phyloP scores from a whole-genome alignment of 2,797 vertebrate genomes.

The Neosalanx taihuensis region DNA sequence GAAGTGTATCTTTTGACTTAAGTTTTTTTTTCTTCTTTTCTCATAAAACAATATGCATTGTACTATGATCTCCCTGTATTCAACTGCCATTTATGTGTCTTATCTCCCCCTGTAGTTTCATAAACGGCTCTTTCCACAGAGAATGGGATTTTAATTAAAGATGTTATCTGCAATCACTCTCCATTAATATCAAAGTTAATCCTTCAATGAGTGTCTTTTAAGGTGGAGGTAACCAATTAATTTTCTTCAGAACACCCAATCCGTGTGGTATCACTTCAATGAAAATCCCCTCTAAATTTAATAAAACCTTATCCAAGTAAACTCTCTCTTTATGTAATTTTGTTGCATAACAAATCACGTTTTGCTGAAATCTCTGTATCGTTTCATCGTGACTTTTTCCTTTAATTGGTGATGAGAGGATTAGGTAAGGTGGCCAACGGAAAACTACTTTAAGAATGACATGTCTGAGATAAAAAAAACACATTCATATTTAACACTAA shows the following conservation, averaged over 20 bases:
- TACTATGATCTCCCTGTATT: not conserved
- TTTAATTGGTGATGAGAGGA: constrained; percentile 30
- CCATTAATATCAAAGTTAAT: constrained; percentile 53
- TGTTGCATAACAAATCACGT: constrained; percentile 26
- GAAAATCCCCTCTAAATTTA: constrained; percentile 37
- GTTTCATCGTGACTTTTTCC: constrained; percentile 16
- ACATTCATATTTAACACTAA: too few relatives aligned
- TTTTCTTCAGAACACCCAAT: constrained; percentile 50
- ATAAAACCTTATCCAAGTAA: constrained; percentile 51
- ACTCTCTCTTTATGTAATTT: constrained; percentile 38
- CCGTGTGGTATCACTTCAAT: constrained; percentile 46
- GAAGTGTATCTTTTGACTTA: not conserved
- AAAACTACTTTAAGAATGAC: not conserved
- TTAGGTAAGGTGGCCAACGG: constrained; percentile 33
- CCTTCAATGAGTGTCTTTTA: constrained; percentile 35
- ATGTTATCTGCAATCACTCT: constrained; percentile 37
- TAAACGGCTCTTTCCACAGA: constrained; percentile 32
- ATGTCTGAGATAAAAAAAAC: not conserved
- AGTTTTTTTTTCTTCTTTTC: constrained; percentile 38
- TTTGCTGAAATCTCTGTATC: not conserved
- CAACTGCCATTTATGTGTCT: constrained; percentile 17
- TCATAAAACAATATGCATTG: constrained; percentile 19
- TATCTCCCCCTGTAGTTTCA: constrained; percentile 22
- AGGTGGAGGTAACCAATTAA: constrained; percentile 53
- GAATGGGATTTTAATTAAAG: constrained; percentile 29